A percentile compares a stretch with the other conserved stretches of the same genome.
phyloP scores from a whole-genome alignment of 2,113 vertebrate genomes.

The Felis chaus region DNA sequence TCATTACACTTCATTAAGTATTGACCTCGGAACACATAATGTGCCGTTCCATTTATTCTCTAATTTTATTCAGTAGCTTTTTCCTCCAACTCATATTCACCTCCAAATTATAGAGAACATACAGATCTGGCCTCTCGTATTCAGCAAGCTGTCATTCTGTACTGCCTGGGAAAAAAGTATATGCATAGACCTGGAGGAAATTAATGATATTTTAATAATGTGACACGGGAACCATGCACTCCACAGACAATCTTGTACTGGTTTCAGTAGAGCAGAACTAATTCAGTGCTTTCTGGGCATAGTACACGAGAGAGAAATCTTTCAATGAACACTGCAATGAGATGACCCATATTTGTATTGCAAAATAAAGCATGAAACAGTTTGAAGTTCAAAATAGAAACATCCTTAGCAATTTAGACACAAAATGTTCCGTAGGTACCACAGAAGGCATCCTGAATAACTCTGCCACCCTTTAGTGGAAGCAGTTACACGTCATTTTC shows the following conservation, averaged over 20 bases:
- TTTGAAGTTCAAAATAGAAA: slow-evolving; percentile 56
- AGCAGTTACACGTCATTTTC: background rate
- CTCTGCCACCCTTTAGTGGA: background rate
- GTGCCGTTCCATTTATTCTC: background rate
- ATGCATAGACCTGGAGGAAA: background rate
- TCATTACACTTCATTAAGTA: slow-evolving; percentile 29
- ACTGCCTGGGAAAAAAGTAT: slow-evolving; percentile 26
- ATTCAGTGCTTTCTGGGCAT: slow-evolving; percentile 56
- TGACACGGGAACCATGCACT: slow-evolving; percentile 20
- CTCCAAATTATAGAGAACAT: background rate
- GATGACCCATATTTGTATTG: slow-evolving; percentile 38
- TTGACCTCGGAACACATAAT: background rate
- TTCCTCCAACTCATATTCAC: background rate
- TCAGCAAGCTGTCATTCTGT: slow-evolving; percentile 25
- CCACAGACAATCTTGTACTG: background rate
- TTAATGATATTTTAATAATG: slow-evolving; percentile 58
- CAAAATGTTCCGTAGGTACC: slow-evolving; percentile 16
- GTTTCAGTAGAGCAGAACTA: slow-evolving; percentile 59
- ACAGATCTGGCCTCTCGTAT: slow-evolving; percentile 7
- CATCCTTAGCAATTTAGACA: slow-evolving; percentile 45
- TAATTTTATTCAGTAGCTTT: slow-evolving; percentile 6
- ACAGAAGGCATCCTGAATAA: background rate
- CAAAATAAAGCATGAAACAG: slow-evolving; percentile 58
- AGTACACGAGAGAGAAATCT: slow-evolving; percentile 32
- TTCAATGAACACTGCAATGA: slow-evolving; percentile 25